Evolutionary conservation across 2,888 invertebrate genomes (phyloP), one percentile per base, ranked within the genome.

Genomic region (Cephus pygmeus): DNA sequence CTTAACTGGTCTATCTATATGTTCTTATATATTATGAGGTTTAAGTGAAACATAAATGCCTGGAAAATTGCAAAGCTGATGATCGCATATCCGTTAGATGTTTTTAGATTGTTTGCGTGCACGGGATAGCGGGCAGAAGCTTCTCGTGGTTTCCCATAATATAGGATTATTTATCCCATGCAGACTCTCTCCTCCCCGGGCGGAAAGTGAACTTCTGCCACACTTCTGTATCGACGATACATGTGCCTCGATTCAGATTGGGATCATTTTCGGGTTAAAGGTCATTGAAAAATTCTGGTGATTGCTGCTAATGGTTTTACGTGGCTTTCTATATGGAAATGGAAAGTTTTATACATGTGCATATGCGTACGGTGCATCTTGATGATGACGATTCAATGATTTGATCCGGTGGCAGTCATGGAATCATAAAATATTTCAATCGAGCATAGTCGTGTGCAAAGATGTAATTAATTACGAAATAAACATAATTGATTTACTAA

Each of bases 131-230:
- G 88, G 87, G 88, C 88, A 89, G 89, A 87, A 89, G 90, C 89
- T 56, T 56, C 56, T 12, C 71, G 9, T 34, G 71, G 31, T 34
- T 71, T 90, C 90, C 89, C 90, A 91, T 90, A 88, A 56, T 56
- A 23, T 23, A 56, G 9, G 9, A 56, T 56, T 56, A 56, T 56
- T 56, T 56, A 56, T 56, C 56, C 23, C 23, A 23, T 23, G 56
- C 56, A 23, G 87, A 90, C 91, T 91, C 91, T 91, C 91, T 90
- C 91, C 90, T 90, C 90, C 91, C 86, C 90, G 89, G 90, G 91
- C 90, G 87, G 86, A 87, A 85, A 87, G 87, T 89, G 89, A 90
- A 89, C 89, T 89, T 89, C 82, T 23, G 30, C 23, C 56, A 2
- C 56, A 56, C 56, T 56, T 56, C 23, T 23, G 23, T 9, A 23